Evolutionary conservation across 2,888 invertebrate species (phyloP), one percentile per base, ranked within the genome.

Genomic region (Lepidochitona cinerea): DNA sequence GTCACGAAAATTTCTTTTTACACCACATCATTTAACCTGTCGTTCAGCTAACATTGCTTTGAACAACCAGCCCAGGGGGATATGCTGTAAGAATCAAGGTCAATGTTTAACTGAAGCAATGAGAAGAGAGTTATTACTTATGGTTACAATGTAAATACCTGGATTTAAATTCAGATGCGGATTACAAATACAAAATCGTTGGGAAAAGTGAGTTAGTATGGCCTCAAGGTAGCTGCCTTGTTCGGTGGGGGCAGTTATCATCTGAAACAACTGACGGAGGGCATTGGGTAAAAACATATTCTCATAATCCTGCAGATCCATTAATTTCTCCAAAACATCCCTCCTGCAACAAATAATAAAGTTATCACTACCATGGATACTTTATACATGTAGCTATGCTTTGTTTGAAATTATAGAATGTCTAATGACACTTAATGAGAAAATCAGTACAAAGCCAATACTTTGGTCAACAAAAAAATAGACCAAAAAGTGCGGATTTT

Each of bases 221-320:
- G 87, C 83, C 70, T 90, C 88, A 29, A 92, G 86, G 79, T 91
- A 91, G 72, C 87, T 88, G 72, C 90, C 91, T 37, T 91, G 81
- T 70, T 90, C 88, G 72, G 88, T 86, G 7, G 92, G 91, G n/a
- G 92, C 91, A 73, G 90, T 89, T 23, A 92, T 87, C 67, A 89
- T 88, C 68, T 84, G 81, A 81, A 92, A 92, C 72, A 92, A 91
- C 71, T 87, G 88, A 6, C 92, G 83, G 67, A 92, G 84, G 64
- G 92, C 92, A 80, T 91, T 91, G 4, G 92, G 91, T 68, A 92
- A 85, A 80, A 91, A 92, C 80, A 91, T 90, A 75, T 91, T 90
- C 67, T 89, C 85, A 80, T 90, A 92, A 77, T 91, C 90, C 73
- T 92, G 91, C 49, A 92, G 85, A 71, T 90, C 87, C 35, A 92